These are phyloP conservation scores for Platyura marginata DNA, from an alignment of 1,140 invertebrate genomes.

Conservation along the genomic window DNA sequence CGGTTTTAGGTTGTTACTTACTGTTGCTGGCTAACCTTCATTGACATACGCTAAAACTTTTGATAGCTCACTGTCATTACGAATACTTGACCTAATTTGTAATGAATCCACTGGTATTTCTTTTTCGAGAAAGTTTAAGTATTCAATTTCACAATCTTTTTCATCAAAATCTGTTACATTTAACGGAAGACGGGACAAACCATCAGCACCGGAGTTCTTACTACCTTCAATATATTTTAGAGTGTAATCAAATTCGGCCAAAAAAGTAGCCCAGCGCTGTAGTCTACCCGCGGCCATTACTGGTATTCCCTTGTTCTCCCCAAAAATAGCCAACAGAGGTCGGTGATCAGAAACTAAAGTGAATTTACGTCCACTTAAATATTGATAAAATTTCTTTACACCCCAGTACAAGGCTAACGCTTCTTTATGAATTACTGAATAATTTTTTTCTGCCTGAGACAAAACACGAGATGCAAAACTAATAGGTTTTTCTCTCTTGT, in stretches of 20 bases:
- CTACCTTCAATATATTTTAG: conserved; percentile 12
- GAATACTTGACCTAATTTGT: not conserved
- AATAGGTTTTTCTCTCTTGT: conserved; percentile 9
- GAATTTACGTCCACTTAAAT: conserved; percentile 12
- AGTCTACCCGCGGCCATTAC: conserved; percentile 12
- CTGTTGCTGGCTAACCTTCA: not conserved
- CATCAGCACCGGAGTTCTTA: conserved; percentile 12
- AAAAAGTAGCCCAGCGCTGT: conserved; percentile 15
- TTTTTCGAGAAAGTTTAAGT: not conserved
- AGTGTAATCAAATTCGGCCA: conserved; percentile 11
- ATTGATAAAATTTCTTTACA: conserved; percentile 14
- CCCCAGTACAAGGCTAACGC: conserved; percentile 28
- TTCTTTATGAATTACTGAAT: conserved; percentile 27
- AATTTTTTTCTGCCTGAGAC: conserved; percentile 24
- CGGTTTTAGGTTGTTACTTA: not conserved
- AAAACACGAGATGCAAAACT: conserved; percentile 21
- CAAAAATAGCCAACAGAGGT: conserved; percentile 27
- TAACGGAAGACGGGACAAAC: conserved; percentile 12
- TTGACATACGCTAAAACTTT: not conserved
- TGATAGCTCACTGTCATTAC: not conserved
- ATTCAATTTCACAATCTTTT: not conserved
- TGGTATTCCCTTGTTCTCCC: conserved; percentile 14
- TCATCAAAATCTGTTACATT: not conserved
- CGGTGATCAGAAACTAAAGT: conserved; percentile 28
- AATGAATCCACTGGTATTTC: not conserved